phyloP scores from a whole-genome alignment of 1,140 invertebrate species.

The Plodia interpunctella region DNA sequence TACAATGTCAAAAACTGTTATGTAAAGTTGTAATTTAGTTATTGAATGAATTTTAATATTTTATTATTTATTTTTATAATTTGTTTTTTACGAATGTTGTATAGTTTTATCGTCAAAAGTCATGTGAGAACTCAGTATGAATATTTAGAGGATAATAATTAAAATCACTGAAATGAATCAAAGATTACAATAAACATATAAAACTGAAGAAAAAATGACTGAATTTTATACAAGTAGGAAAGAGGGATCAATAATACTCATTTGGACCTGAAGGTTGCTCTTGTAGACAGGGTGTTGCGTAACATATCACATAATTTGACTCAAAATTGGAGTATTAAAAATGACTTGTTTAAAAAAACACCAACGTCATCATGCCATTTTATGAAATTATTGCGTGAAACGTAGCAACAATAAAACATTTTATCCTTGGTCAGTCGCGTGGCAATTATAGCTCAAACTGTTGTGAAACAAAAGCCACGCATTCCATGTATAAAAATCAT shows the following conservation, averaged over 20 bases:
- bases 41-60: too few species aligned
- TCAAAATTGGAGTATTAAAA: constrained; percentile 22
- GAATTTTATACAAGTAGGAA: constrained; percentile 37
- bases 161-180: constrained; percentile 1
- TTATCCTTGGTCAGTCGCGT: too few species aligned
- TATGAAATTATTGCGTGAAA: not conserved
- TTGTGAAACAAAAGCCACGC: not conserved
- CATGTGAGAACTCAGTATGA: too few species aligned
- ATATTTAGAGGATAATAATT: not conserved
- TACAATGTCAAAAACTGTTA: not conserved
- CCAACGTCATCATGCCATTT: constrained; percentile 1
- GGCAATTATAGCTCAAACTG: not conserved
- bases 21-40: not conserved
- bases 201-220: constrained; percentile 31
- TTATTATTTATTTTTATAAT: not conserved
- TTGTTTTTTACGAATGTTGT: constrained; percentile 1
- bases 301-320: constrained; percentile 55
- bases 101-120: not conserved
- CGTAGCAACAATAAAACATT: not conserved
- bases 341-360: constrained; percentile 15
- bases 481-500: too few species aligned
- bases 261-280: constrained; percentile 39
- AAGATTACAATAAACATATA: constrained; percentile 3
- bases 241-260: constrained; percentile 53
- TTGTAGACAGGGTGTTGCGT: constrained; percentile 54